These are phyloP conservation scores for Blastobasis adustella DNA, from an alignment of 2,888 invertebrate species.

Conservation along the genomic window DNA sequence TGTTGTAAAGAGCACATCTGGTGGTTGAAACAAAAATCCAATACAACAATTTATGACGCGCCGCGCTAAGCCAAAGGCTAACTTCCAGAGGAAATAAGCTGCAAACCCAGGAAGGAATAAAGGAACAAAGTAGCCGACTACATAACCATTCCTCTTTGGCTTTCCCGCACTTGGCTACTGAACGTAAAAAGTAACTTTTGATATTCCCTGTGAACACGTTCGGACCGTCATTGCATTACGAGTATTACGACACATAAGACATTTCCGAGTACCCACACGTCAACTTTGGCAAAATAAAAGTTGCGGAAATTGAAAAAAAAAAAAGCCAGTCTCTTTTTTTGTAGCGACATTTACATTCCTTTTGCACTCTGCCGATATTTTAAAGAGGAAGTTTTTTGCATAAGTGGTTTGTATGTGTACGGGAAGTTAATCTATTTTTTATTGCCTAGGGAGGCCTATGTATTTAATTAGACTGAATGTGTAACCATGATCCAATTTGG, in stretches of 20 bases:
- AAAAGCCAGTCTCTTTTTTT: too few relatives aligned
- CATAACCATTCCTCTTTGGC: conserved; percentile 4
- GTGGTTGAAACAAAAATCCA: too few relatives aligned
- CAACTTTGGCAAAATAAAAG: background rate
- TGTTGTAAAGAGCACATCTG: too few relatives aligned
- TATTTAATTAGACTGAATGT: too few relatives aligned
- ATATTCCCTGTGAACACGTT: background rate
- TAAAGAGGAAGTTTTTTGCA: too few relatives aligned
- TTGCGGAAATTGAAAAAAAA: background rate
- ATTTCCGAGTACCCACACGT: background rate
- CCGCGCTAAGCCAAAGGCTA: background rate
- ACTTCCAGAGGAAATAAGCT: background rate
- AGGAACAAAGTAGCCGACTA: conserved; percentile 8
- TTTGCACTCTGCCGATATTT: too few relatives aligned
- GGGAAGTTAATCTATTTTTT: too few relatives aligned
- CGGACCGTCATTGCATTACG: background rate
- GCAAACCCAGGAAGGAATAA: conserved; percentile 5
- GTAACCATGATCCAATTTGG: too few relatives aligned
- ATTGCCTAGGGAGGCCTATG: too few relatives aligned
- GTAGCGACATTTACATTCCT: too few relatives aligned
- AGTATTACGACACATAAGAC: background rate
- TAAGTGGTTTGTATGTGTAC: too few relatives aligned
- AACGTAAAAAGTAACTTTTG: conserved; percentile 3
- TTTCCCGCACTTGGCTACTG: background rate
- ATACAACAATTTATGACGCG: too few relatives aligned